Conservation (phyloP, 2,888 invertebrate genomes). For the Drosophila pullipes region DNA sequence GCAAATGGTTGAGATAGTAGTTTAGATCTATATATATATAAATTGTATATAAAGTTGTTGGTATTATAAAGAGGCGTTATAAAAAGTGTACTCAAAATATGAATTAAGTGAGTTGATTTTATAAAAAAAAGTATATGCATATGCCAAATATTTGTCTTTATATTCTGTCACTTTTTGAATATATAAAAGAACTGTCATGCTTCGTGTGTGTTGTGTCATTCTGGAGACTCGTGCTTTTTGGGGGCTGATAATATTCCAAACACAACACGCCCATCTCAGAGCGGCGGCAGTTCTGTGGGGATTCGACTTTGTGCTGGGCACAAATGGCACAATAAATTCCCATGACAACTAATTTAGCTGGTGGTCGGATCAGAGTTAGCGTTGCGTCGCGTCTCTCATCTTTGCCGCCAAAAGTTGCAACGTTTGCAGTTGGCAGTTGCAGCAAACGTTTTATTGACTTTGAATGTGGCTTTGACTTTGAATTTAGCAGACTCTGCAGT, state of each 20-base stretch:
- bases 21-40: not conserved
- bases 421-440: conserved; percentile 16
- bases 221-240: conserved; percentile 1
- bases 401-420: conserved; percentile 67
- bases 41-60: not conserved
- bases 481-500: not conserved
- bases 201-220: not conserved
- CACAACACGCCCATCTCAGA: conserved; percentile 6
- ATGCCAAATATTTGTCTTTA: no score
- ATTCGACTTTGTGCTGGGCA: conserved; percentile 44
- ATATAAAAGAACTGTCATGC: not conserved
- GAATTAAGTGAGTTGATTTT: not conserved
- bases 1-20: not conserved
- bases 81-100: not conserved
- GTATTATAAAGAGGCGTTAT: not conserved
- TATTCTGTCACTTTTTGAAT: not conserved
- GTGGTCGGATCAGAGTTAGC: conserved; percentile 48
- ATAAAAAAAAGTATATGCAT: not conserved
- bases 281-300: conserved; percentile 14
- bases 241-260: not conserved
- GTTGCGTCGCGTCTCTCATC: conserved; percentile 63
- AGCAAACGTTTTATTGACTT: conserved; percentile 68
- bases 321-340: conserved; percentile 78
- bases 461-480: conserved; percentile 57
- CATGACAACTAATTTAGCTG: conserved; percentile 80